phyloP scores from a whole-genome alignment of 2,888 invertebrate species.

The Carpatolechia fugitivella region DNA sequence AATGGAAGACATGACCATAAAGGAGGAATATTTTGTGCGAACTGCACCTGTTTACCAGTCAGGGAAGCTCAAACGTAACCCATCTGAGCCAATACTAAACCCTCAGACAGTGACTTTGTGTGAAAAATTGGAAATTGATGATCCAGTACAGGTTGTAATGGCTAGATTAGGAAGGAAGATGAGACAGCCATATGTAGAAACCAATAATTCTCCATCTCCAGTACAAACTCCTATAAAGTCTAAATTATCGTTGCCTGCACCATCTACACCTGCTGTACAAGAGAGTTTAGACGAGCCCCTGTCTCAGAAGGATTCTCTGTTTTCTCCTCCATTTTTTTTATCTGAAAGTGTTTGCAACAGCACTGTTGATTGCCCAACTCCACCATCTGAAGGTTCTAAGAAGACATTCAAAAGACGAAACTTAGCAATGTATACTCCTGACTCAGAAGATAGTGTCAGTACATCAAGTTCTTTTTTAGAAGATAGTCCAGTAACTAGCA shows the following conservation, averaged over 20 bases:
- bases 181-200: slow-evolving; percentile 35
- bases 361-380: slow-evolving; percentile 46
- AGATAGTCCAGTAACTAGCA: slow-evolving; percentile 15
- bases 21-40: slow-evolving; percentile 86
- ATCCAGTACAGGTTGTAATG: slow-evolving; percentile 85
- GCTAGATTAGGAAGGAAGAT: slow-evolving; percentile 69
- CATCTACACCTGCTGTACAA: slow-evolving; percentile 51
- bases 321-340: slow-evolving; percentile 37
- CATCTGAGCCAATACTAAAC: slow-evolving; percentile 79
- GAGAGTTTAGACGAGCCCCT: slow-evolving; percentile 35
- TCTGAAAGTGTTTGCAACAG: slow-evolving; percentile 38
- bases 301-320: slow-evolving; percentile 25
- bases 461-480: slow-evolving; percentile 18
- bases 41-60: slow-evolving; percentile 84
- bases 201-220: slow-evolving; percentile 15
- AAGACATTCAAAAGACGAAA: slow-evolving; percentile 70
- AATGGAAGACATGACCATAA: slow-evolving; percentile 83
- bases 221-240: slow-evolving; percentile 48
- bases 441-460: slow-evolving; percentile 44
- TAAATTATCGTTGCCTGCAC: slow-evolving; percentile 61
- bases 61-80: slow-evolving; percentile 49
- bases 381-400: slow-evolving; percentile 43
- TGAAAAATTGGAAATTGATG: slow-evolving; percentile 85
- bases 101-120: slow-evolving; percentile 85
- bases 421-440: slow-evolving; percentile 61